Evolutionary conservation across 2,888 invertebrate genomes (phyloP).

Genomic region (Coenonympha glycerion): DNA sequence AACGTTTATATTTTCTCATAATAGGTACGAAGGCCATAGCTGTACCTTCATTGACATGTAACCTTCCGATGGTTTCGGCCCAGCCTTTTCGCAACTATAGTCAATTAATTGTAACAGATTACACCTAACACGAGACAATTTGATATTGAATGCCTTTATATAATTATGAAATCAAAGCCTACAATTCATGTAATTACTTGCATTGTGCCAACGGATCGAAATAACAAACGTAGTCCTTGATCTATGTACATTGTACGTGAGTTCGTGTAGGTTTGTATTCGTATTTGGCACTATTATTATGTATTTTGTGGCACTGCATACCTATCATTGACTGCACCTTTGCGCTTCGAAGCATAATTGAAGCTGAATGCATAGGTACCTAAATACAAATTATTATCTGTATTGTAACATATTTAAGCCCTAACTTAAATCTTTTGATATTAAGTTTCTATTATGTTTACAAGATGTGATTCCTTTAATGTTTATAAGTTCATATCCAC

Average conservation of each 20-base stretch:
- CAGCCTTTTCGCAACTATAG: neutral
- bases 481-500: no score
- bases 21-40: no score
- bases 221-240: constrained; percentile 61
- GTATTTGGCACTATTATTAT: no score
- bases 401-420: constrained; percentile 1
- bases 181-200: constrained; percentile 45
- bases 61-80: neutral
- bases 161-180: constrained; percentile 16
- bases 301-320: no score
- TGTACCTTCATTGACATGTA: neutral
- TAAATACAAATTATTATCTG: constrained; percentile 4
- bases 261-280: constrained; percentile 31
- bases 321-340: constrained; percentile 52
- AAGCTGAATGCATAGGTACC: constrained; percentile 7
- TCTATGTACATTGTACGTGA: constrained; percentile 52
- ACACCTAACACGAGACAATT: neutral
- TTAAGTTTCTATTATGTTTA: constrained; percentile 1
- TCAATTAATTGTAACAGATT: neutral
- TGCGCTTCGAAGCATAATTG: constrained; percentile 35
- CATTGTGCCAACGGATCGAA: constrained; percentile 46
- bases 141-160: constrained; percentile 22
- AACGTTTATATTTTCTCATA: no score
- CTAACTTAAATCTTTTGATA: neutral
- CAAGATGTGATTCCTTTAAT: neutral